Percentiles rank a stretch among this genome's conserved stretches.
Evolutionary conservation across 92 coral and sea anemone genomes (phyloP).

Genomic region (Heteractis magnifica): DNA sequence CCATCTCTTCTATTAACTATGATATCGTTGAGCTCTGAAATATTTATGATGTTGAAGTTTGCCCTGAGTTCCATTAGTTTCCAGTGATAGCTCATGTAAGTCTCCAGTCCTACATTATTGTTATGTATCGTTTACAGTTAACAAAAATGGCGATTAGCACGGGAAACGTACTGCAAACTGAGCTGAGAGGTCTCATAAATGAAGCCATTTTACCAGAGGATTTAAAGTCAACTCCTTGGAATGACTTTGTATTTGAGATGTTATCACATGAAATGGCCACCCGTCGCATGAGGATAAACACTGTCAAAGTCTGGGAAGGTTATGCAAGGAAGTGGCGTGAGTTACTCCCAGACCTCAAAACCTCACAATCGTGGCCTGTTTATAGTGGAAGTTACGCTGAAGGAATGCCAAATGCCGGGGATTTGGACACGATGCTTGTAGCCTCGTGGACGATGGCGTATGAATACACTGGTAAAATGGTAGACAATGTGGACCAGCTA

Average conservation of each 20-base stretch:
- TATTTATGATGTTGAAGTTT: no score
- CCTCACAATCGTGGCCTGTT: constrained; percentile 14
- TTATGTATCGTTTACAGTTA: background rate
- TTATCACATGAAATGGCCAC: constrained; percentile 20
- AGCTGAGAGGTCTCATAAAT: constrained; percentile 5
- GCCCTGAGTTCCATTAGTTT: no score
- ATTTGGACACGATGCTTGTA: constrained; percentile 11
- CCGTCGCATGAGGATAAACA: constrained; percentile 5
- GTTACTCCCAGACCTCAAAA: constrained; percentile 17
- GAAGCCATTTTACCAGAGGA: constrained; percentile 17
- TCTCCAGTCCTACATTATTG: background rate
- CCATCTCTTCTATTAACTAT: background rate
- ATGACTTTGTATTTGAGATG: constrained; percentile 21
- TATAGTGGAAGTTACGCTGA: constrained; percentile 18
- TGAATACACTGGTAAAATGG: constrained; percentile 15
- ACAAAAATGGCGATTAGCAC: constrained; percentile 17
- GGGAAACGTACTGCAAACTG: constrained; percentile 11
- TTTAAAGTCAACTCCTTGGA: constrained; percentile 18
- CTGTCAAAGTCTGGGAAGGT: constrained; percentile 17
- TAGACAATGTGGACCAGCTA: constrained; percentile 3
- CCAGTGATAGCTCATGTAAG: background rate
- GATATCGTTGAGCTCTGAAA: background rate
- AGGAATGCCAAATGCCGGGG: constrained; percentile 25
- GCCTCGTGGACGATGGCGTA: constrained; percentile 7
- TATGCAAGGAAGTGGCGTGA: constrained; percentile 23